These are phyloP conservation scores for Microplitis demolitor DNA, from an alignment of 1,140 invertebrate species.

Conservation along the genomic window DNA sequence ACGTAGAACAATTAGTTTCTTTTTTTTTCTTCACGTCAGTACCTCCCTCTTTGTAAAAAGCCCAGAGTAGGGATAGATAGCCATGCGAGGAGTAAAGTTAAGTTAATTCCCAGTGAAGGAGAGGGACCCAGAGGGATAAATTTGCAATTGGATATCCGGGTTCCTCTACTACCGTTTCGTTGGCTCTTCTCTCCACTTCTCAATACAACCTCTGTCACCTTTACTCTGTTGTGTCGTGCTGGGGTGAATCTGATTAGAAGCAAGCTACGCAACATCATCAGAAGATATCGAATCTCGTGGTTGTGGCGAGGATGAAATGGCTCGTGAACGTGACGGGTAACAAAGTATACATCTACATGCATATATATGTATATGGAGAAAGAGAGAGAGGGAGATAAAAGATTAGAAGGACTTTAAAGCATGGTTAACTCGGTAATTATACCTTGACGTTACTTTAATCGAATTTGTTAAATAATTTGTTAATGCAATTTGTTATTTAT, in stretches of 20 bases:
- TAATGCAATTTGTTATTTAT: conserved; percentile 12
- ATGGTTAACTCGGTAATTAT: conserved; percentile 17
- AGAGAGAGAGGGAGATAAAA: not conserved
- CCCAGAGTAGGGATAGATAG: not conserved
- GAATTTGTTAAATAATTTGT: conserved; percentile 22
- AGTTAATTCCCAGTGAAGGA: too few relatives aligned
- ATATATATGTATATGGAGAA: not conserved
- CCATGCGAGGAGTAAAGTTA: not conserved
- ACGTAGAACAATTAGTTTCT: conserved; percentile 49
- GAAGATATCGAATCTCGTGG: conserved; percentile 14
- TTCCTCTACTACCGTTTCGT: too few relatives aligned
- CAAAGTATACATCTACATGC: not conserved
- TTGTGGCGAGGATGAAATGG: not conserved
- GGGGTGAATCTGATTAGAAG: conserved; percentile 15
- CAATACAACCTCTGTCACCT: too few relatives aligned
- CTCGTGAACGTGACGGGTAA: not conserved
- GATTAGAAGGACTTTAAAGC: not conserved
- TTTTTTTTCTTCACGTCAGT: conserved; percentile 39
- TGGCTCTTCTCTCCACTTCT: too few relatives aligned
- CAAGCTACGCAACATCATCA: conserved; percentile 5
- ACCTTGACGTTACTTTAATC: conserved; percentile 3
- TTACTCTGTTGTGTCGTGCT: not conserved
- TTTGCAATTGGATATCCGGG: too few relatives aligned
- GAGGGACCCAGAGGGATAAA: not conserved
- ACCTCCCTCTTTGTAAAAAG: conserved; percentile 1